Conservation (phyloP, 2,113 vertebrate genomes). For the Pogonocichla stellata region DNA sequence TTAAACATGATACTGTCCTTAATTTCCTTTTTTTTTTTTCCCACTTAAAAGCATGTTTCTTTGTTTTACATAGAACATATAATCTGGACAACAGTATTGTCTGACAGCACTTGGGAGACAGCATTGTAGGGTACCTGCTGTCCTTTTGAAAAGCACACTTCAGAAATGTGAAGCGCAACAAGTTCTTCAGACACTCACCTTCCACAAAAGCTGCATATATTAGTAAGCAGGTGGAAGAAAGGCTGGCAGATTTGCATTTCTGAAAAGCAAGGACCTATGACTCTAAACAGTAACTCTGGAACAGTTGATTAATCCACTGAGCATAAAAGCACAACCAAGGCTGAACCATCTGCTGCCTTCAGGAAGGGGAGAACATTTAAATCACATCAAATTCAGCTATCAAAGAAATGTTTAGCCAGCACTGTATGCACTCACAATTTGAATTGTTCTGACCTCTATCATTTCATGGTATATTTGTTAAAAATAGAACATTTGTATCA, state of each 20-base stretch:
- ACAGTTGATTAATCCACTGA: neutral
- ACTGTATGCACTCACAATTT: too few species aligned
- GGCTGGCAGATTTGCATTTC: neutral
- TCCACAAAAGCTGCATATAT: neutral
- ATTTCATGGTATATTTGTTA: neutral
- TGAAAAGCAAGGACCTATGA: neutral
- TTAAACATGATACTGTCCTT: neutral
- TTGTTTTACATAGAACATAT: neutral
- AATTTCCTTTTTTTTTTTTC: fast-evolving
- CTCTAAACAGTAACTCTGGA: neutral
- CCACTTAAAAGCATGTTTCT: neutral
- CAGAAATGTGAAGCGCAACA: neutral
- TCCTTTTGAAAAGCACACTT: neutral
- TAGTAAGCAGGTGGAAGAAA: neutral
- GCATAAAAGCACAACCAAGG: neutral
- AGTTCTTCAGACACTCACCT: neutral
- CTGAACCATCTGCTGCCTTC: neutral
- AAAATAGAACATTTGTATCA: neutral
- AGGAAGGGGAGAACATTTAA: neutral
- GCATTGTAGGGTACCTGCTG: neutral
- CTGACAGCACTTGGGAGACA: neutral
- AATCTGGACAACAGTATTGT: neutral
- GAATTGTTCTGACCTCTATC: neutral
- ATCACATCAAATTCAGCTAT: neutral
- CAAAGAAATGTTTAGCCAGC: neutral